phyloP scores from a whole-genome alignment of 64 coral and sea anemone genomes.

The Montipora foliosa region DNA sequence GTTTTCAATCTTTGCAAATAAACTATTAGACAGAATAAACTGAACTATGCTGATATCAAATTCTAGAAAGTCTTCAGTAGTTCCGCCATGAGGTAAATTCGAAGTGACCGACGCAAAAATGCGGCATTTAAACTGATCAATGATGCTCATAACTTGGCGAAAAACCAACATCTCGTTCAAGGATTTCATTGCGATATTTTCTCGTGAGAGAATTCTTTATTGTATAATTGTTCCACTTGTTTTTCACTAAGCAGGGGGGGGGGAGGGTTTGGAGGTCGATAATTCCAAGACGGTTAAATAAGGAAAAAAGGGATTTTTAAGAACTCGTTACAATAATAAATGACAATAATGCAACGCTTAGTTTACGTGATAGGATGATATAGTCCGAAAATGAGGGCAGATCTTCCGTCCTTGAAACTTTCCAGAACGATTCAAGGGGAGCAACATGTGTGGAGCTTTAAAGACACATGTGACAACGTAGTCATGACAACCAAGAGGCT shows the following conservation, averaged over 20 bases:
- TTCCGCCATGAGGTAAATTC: neutral
- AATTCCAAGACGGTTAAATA: neutral
- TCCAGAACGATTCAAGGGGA: neutral
- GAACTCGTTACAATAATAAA: neutral
- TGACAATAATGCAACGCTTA: neutral
- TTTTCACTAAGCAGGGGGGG: neutral
- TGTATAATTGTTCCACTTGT: neutral
- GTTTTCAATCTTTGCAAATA: too few relatives aligned
- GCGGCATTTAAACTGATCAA: neutral
- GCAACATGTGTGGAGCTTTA: neutral
- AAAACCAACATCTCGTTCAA: too few relatives aligned
- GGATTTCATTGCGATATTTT: neutral
- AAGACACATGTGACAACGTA: neutral
- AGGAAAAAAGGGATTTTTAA: neutral
- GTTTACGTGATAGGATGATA: neutral
- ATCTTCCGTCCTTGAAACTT: too few relatives aligned
- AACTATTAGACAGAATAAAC: too few relatives aligned
- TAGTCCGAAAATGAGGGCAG: neutral
- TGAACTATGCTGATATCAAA: too few relatives aligned
- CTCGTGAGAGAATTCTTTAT: slow-evolving; percentile 12
- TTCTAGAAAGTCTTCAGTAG: too few relatives aligned
- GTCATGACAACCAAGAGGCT: neutral
- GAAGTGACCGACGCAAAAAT: too few relatives aligned
- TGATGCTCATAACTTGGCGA: too few relatives aligned
- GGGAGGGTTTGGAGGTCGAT: neutral